Evolutionary conservation across 1,140 invertebrate species (phyloP), one percentile per base, ranked within the genome.

Genomic region (Alviniconcha marisindica): DNA sequence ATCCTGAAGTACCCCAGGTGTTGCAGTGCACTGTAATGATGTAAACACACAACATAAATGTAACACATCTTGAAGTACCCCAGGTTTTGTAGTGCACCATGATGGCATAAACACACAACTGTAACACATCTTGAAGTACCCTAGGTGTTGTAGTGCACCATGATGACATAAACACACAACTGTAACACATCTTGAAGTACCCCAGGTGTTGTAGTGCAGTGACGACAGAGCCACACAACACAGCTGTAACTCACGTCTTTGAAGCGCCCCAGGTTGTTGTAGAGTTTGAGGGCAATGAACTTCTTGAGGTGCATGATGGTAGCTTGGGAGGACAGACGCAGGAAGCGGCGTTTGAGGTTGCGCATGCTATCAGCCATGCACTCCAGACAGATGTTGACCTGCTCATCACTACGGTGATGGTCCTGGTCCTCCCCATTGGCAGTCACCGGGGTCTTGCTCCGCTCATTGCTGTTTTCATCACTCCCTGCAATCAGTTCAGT

Each of bases 251-350:
- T 96, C 93, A 99, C 97, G 95, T 99, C 98, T 95, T 96, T 96
- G 95, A 99, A 99, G 93, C 97, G 97, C 81, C 98, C 96, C 91
- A 97, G 96, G 86, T 95, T 95, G 91, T 97, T 97, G 86, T 98
- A 95, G 81, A 99, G 95, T 94, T 99, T 98, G 91, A 98, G 97
- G 71, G 99, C 98, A 87, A 99, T 96, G 94, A 98, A 99, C 93
- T 99, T 99, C 93, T 99, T 99, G 15, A 99, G 94, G 92, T 99
- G 98, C 73, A 97, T 98, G 88, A 99, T 98, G 21, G 98, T 99
- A 12, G 98, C 97, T 93, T 99, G 97, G 24, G 97, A 96, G 14
- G 98, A 99, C 92, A 97, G 97, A 88, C 98, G 95, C 85, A 99
- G 97, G 92, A 97, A 99, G 90, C 97, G 96, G 38, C 91, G 82